Conservation (phyloP, 2,888 invertebrate genomes). For the Papilio protenor region DNA sequence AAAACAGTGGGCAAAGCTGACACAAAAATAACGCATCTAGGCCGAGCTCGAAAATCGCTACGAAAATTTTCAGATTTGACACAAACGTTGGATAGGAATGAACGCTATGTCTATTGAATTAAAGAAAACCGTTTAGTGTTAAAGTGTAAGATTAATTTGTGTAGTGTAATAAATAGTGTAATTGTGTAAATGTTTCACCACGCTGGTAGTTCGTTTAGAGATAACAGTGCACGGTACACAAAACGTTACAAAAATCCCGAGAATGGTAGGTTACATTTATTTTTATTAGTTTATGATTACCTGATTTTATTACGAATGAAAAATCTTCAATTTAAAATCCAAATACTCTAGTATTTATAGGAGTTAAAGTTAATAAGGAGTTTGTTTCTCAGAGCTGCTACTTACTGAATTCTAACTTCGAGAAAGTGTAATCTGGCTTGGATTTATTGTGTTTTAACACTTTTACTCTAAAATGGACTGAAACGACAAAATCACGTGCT, state of each 20-base stretch:
- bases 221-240: slow-evolving; percentile 27
- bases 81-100: slow-evolving; percentile 60
- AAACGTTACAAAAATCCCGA: background rate
- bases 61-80: slow-evolving; percentile 62
- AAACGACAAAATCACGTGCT: too few species aligned
- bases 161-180: slow-evolving; percentile 34
- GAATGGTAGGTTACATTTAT: background rate
- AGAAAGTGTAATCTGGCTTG: background rate
- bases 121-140: background rate
- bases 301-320: background rate
- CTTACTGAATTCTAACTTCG: background rate
- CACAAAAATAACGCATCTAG: slow-evolving; percentile 78
- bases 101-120: slow-evolving; percentile 51
- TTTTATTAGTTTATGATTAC: background rate
- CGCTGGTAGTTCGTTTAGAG: slow-evolving; percentile 64
- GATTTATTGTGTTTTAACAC: background rate
- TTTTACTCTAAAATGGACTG: too few species aligned
- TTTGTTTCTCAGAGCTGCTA: background rate
- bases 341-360: background rate
- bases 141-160: background rate
- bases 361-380: background rate
- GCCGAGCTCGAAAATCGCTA: slow-evolving; percentile 53
- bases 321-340: background rate
- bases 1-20: slow-evolving; percentile 64
- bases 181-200: slow-evolving; percentile 68